A percentile compares a stretch with the other conserved stretches of the same genome.
These are phyloP conservation scores for Teleiodes luculella DNA, from an alignment of 2,888 invertebrate species.

Conservation along the genomic window DNA sequence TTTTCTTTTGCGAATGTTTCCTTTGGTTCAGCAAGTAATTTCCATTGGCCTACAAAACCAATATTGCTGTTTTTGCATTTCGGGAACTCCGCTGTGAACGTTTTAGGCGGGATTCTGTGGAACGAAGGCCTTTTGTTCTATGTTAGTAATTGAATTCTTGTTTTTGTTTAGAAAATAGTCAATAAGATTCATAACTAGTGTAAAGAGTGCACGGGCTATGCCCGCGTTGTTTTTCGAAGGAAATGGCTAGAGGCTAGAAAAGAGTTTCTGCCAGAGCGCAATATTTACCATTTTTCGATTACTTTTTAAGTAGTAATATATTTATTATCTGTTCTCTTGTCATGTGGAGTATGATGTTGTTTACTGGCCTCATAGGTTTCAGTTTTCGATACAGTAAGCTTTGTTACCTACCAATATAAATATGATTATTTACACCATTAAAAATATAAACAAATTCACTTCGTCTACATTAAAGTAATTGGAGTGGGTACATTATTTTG, in stretches of 20 bases:
- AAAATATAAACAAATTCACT: neutral
- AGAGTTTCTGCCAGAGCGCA: too few species aligned
- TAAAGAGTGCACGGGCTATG: too few species aligned
- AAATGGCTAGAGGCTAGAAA: too few species aligned
- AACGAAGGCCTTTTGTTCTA: conserved; percentile 22
- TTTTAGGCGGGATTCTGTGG: conserved; percentile 28
- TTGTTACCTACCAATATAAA: too few species aligned
- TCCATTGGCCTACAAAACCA: conserved; percentile 36
- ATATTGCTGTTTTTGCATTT: conserved; percentile 38
- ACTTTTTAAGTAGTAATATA: too few species aligned
- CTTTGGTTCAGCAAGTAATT: conserved; percentile 41
- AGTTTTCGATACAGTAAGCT: too few species aligned
- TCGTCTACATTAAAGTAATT: neutral
- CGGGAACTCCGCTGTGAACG: conserved; percentile 31
- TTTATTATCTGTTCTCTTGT: too few species aligned
- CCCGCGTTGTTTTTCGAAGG: too few species aligned
- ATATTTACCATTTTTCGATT: too few species aligned
- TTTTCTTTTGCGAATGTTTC: conserved; percentile 10
- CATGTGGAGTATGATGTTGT: too few species aligned
- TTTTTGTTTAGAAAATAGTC: neutral
- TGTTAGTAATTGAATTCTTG: conserved; percentile 12
- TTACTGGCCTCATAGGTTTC: too few species aligned
- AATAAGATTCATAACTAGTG: neutral
- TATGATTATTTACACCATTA: neutral
- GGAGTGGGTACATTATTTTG: neutral